Percentiles rank a stretch among this genome's conserved stretches.
Conservation (phyloP, 2,888 invertebrate genomes). For the Cremastinae sp. region DNA sequence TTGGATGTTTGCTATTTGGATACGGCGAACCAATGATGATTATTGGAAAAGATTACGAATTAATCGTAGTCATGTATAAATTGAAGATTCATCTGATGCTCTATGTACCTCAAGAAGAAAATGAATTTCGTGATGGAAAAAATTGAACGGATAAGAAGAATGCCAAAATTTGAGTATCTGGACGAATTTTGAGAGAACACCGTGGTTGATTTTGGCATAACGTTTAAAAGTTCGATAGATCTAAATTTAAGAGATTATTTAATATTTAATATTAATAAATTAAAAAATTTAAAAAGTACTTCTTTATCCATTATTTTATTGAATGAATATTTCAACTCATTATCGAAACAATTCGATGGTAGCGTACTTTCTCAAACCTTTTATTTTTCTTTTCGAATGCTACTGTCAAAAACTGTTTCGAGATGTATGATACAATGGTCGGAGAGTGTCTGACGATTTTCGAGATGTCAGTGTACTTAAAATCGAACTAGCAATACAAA, state of each 20-base stretch:
- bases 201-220: slow-evolving; percentile 4
- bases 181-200: neutral
- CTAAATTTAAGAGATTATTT: slow-evolving; percentile 33
- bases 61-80: slow-evolving; percentile 33
- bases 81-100: slow-evolving; percentile 31
- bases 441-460: slow-evolving; percentile 33
- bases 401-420: slow-evolving; percentile 28
- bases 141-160: neutral
- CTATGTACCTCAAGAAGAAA: slow-evolving; percentile 38
- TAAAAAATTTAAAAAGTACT: neutral
- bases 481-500: slow-evolving; percentile 22
- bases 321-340: slow-evolving; percentile 49
- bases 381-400: slow-evolving; percentile 18
- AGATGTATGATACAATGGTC: slow-evolving; percentile 44
- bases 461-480: slow-evolving; percentile 50
- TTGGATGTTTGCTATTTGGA: slow-evolving; percentile 85
- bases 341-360: slow-evolving; percentile 31
- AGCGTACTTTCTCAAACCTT: slow-evolving; percentile 20
- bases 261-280: slow-evolving; percentile 36
- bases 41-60: slow-evolving; percentile 13
- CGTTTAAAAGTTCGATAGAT: slow-evolving; percentile 39
- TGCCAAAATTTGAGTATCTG: neutral
- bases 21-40: slow-evolving; percentile 52
- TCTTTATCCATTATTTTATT: slow-evolving; percentile 52
- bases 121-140: slow-evolving; percentile 1